A percentile compares a stretch with the other conserved stretches of the same genome.
phyloP scores from a whole-genome alignment of 92 coral and sea anemone genomes.

The Parazoanthus swiftii region DNA sequence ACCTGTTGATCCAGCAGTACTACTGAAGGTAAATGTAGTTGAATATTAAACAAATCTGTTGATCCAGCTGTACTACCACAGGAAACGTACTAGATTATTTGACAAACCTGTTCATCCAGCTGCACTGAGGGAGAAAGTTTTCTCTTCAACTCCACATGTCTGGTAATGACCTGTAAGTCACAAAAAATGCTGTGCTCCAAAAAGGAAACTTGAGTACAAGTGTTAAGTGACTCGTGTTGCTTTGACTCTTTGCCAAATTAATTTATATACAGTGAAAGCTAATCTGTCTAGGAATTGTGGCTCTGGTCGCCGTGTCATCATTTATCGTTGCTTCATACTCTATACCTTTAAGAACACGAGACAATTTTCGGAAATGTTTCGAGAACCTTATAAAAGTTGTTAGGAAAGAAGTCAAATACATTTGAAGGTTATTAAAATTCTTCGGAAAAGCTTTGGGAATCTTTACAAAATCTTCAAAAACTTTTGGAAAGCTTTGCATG shows the following conservation, averaged over 20 bases:
- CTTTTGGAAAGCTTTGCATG: no score
- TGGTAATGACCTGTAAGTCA: slow-evolving; percentile 61
- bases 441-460: no score
- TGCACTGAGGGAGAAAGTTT: slow-evolving; percentile 53
- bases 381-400: no score
- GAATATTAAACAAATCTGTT: neutral
- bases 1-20: no score
- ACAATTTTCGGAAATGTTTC: no score
- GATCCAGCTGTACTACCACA: neutral
- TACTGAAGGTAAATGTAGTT: neutral
- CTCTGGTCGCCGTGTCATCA: neutral
- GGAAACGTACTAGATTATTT: neutral
- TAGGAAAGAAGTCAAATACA: no score
- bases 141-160: slow-evolving; percentile 76
- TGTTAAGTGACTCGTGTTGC: neutral
- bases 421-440: no score
- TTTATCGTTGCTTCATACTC: no score
- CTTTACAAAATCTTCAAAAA: no score
- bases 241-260: no score
- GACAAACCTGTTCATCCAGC: slow-evolving; percentile 57
- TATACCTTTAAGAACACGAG: no score
- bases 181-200: neutral
- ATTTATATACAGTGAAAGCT: neutral
- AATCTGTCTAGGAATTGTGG: neutral
- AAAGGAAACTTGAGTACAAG: neutral